These are phyloP conservation scores for Phaetusa simplex DNA, from an alignment of 2,113 vertebrate species.

Conservation along the genomic window DNA sequence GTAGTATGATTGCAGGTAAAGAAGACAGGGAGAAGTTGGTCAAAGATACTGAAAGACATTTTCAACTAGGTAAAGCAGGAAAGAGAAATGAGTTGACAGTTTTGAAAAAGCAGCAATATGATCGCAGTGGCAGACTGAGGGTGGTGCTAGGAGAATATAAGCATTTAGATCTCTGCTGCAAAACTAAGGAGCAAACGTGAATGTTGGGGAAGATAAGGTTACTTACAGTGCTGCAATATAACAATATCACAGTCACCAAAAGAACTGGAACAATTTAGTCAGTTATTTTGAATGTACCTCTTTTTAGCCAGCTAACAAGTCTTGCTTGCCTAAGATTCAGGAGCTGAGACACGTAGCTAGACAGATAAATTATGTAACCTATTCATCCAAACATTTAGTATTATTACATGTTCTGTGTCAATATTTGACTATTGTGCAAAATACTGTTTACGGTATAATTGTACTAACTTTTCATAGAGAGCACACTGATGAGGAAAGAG, in stretches of 20 bases:
- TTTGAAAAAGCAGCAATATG: not conserved
- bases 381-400: not conserved
- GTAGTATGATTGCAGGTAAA: not conserved
- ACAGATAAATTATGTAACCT: not conserved
- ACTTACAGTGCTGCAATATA: not conserved
- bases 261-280: not conserved
- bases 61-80: not conserved
- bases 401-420: not conserved
- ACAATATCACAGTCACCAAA: not conserved
- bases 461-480: not conserved
- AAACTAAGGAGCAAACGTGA: not conserved
- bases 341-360: not conserved
- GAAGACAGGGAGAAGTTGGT: not conserved
- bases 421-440: not conserved
- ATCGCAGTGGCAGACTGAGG: not conserved
- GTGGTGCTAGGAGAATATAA: not conserved
- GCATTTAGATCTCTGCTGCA: not conserved
- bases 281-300: not conserved
- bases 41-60: not conserved
- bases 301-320: not conserved
- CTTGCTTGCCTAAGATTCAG: not conserved
- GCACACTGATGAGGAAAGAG: not conserved
- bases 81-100: not conserved
- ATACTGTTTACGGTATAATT: not conserved
- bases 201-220: not conserved